Conservation (phyloP, 2,888 invertebrate genomes). For the Ectemnius cavifrons region DNA sequence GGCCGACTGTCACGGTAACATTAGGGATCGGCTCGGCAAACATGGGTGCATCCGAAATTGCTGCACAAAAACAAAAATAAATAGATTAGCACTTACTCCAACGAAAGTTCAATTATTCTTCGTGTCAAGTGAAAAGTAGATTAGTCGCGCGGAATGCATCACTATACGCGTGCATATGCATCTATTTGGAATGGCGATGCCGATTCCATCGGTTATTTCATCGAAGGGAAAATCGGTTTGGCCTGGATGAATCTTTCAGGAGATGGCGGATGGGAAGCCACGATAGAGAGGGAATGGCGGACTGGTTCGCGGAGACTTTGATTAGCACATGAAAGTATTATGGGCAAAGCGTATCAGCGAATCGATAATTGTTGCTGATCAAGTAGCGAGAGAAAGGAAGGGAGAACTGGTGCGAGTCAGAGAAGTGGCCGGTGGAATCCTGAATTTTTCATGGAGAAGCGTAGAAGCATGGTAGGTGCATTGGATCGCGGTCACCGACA, state of each 20-base stretch:
- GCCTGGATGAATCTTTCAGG: too few relatives aligned
- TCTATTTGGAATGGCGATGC: neutral
- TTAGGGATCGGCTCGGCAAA: constrained; percentile 95
- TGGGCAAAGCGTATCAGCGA: neutral
- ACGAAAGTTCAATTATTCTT: too few relatives aligned
- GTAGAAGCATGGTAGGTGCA: constrained; percentile 8
- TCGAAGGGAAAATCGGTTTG: too few relatives aligned
- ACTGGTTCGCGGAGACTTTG: too few relatives aligned
- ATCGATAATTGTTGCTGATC: constrained; percentile 31
- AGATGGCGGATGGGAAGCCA: too few relatives aligned
- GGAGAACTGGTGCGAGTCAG: neutral
- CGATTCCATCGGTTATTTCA: neutral
- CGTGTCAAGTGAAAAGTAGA: too few relatives aligned
- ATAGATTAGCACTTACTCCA: neutral
- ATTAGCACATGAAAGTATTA: too few relatives aligned
- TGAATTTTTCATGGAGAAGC: constrained; percentile 39
- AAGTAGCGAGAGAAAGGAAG: constrained; percentile 13
- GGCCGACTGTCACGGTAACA: constrained; percentile 92
- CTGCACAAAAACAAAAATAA: constrained; percentile 79
- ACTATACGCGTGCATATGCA: too few relatives aligned
- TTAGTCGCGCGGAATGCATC: too few relatives aligned
- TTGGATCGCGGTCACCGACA: constrained; percentile 27
- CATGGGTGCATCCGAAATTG: constrained; percentile 91
- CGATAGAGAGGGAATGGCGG: too few relatives aligned
- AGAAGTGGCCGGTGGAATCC: constrained; percentile 19